Base-by-base conservation (phyloP, 2,797 vertebrate genomes). In the Sebastes minor region DNA sequence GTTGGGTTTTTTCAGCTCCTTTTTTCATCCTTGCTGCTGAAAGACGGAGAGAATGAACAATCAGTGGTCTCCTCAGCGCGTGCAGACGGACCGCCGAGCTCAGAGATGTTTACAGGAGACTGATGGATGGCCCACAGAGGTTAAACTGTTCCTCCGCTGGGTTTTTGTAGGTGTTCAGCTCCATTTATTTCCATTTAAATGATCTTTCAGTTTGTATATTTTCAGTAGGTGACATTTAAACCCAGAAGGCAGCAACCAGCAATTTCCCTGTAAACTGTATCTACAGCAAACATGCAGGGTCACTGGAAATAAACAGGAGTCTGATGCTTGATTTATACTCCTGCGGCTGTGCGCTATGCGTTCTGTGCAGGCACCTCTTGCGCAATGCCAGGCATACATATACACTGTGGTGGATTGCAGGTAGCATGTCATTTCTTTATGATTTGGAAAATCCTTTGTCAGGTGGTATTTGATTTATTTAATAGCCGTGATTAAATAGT, bases 11-110 rank as follows among this genome's bases (percentile, higher is more conserved):
- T 75, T 83, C 63, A 71, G 64, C 69, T 85, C 77, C 75, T 68
- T 62, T 35, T 77, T 20, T 10, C 12, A 33, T 42, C 32, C 16
- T 72, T 3, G 2, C 69, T 20, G 61, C 69, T 65, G 27, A 82
- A 62, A 9, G 70, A 76, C 23, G 77, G 78, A 77, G 77, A 75
- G 16, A 78, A 83, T 72, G 35, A 90, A 66, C 25, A n/a, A 57
- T 61, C 18, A 3, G 20, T 33, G 13, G 23, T 38, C 66, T 59
- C 53, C 0, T 20, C 22, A 13, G 5, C 0, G 60, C 23, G 55
- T 57, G n/a, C 59, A 6, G 20, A 42, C 25, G 14, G 53, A 49
- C 71, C 64, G 5, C 35, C 32, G 60, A 63, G 56, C 28, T 20
- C 23, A 56, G 10, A 14, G 38, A 1, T 72, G 74, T 76, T 82